Conservation (phyloP, 1,140 invertebrate genomes). For the Akabosia matsudoensis region DNA sequence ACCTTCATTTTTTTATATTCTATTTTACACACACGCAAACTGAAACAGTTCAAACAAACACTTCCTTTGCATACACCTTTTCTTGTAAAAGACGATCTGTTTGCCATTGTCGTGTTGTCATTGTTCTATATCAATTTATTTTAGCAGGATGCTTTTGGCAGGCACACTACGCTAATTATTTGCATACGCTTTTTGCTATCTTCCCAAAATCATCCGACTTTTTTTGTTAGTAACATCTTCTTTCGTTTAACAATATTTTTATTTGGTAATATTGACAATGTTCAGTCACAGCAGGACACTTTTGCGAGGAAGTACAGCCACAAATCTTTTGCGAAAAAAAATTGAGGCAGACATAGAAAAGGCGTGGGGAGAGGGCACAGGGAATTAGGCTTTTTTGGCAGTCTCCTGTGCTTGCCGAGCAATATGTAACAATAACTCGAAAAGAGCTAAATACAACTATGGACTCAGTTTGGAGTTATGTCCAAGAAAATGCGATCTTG, state of each 20-base stretch:
- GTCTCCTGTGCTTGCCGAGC: not conserved
- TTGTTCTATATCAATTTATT: not conserved
- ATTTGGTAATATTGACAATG: not conserved
- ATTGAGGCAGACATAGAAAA: not conserved
- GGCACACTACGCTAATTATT: not conserved
- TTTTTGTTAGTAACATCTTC: not conserved
- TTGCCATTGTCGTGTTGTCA: not conserved
- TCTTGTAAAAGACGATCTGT: not conserved
- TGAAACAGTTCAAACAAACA: too few relatives aligned
- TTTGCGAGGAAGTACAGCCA: not conserved
- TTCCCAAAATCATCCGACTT: too few relatives aligned
- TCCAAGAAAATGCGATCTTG: not conserved
- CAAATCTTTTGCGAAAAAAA: too few relatives aligned
- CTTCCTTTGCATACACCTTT: not conserved
- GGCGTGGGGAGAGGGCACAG: not conserved
- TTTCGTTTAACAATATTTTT: not conserved
- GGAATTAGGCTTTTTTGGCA: not conserved
- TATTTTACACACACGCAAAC: too few relatives aligned
- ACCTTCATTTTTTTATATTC: not conserved
- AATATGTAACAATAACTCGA: not conserved
- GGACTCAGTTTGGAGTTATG: not conserved
- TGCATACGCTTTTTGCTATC: not conserved
- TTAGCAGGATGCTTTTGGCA: not conserved
- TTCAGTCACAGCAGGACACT: not conserved
- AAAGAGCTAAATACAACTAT: too few relatives aligned